Conservation (phyloP, 2,113 vertebrate genomes). For the Tympanuchus pallidicinctus region DNA sequence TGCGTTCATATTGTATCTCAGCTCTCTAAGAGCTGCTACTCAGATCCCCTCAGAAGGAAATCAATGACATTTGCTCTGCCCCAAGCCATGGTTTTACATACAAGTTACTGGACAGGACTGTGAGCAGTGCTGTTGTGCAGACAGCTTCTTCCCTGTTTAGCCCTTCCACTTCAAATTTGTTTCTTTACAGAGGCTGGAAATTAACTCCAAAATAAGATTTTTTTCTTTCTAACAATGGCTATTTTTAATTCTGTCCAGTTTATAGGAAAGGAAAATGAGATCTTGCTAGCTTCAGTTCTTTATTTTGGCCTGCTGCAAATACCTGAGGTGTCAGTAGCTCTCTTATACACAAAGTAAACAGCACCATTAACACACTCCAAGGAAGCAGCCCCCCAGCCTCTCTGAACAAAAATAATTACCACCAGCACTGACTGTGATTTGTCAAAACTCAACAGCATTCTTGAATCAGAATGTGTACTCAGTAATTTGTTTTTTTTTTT, state of each 20-base stretch:
- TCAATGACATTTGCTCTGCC: neutral
- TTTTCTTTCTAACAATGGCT: neutral
- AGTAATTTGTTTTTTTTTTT: neutral
- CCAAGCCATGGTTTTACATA: accelerated
- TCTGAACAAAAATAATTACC: slow-evolving; percentile 24
- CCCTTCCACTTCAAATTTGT: neutral
- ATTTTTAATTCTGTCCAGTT: neutral
- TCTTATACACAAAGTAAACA: neutral
- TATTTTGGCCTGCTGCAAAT: slow-evolving; percentile 34
- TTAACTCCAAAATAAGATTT: neutral
- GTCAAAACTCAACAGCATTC: slow-evolving; percentile 63
- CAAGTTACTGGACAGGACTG: neutral
- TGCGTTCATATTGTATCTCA: accelerated
- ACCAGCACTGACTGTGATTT: slow-evolving; percentile 48
- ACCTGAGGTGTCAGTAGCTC: slow-evolving; percentile 8
- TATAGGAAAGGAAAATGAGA: neutral
- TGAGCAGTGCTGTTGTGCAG: neutral
- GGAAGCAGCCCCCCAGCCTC: slow-evolving; percentile 28
- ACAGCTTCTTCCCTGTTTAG: neutral
- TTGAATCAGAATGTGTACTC: slow-evolving; percentile 43
- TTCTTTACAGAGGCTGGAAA: neutral
- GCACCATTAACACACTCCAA: slow-evolving; percentile 14
- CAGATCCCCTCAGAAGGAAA: neutral
- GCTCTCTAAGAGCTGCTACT: neutral
- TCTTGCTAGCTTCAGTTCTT: neutral